Percentiles rank a stretch among this genome's conserved stretches.
Evolutionary conservation across 2,888 invertebrate species (phyloP).

Genomic region (Pristionchus entomophagus): DNA sequence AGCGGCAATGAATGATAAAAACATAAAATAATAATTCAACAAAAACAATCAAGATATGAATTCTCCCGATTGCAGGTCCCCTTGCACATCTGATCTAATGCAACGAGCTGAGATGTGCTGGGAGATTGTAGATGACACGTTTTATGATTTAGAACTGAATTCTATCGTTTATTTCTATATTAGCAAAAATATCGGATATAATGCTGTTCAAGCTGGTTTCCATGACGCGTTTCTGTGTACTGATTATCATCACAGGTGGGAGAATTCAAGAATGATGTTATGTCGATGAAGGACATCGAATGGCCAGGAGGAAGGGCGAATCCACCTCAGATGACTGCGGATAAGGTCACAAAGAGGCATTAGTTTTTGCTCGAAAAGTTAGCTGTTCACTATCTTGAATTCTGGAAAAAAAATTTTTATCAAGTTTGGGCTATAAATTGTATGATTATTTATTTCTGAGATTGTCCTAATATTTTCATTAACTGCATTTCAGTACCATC

Average conservation of each 20-base stretch:
- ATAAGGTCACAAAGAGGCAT: conserved; percentile 83
- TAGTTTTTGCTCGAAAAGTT: background rate
- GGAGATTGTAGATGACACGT: conserved; percentile 53
- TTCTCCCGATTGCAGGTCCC: background rate
- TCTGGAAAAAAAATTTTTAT: no score
- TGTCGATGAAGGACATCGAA: conserved; percentile 96
- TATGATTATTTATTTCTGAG: no score
- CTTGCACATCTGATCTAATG: conserved; percentile 44
- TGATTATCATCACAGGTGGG: conserved; percentile 66
- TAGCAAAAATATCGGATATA: no score
- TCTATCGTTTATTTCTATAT: no score
- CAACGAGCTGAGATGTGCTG: conserved; percentile 63
- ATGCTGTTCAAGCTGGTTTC: no score
- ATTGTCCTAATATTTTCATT: no score
- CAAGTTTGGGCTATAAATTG: no score
- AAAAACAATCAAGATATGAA: background rate
- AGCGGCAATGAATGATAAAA: background rate
- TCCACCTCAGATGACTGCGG: conserved; percentile 96
- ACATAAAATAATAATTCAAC: background rate
- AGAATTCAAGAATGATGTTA: conserved; percentile 75
- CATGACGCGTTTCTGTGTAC: no score
- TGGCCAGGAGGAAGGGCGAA: conserved; percentile 97
- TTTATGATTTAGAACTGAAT: background rate
- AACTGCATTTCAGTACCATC: conserved; percentile 47
- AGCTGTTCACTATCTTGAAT: no score